Base-by-base conservation (phyloP, 1,140 invertebrate genomes). In the Drosophila bocqueti region DNA sequence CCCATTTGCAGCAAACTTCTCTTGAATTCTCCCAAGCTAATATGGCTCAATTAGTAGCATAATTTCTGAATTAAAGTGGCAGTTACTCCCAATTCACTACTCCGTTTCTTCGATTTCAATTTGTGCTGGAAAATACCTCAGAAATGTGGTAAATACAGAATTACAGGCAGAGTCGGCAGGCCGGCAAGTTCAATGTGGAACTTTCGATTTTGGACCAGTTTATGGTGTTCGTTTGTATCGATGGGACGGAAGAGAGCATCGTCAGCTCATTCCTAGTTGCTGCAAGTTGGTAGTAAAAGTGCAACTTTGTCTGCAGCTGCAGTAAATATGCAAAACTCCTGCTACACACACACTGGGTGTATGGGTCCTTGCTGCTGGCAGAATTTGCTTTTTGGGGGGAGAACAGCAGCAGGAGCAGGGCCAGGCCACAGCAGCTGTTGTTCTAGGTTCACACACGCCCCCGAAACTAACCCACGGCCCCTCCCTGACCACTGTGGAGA, bases 191-290 rank as follows among this genome's bases (percentile, higher is more conserved):
- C 80, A 76, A 78, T 89, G 54, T 57, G 61, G 38, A 83, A 86
- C 84, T 86, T 86, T 86, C 83, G 84, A 86, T 86, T 86, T 86
- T 86, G 64, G 42, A 73, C 59, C 67, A 76, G 75, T 82, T 86
- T 81, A 79, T 50, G 66, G 45, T 42, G 15, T 34, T 40, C 24
- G 15, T 11, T 49, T 24, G 47, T 29, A 49, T 49, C 43, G 69
- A 18, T 21, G 31, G 21, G 29, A 54, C 16, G 36, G 49, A 7
- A 29, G 42, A 21, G 61, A 52, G 61, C 55, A 72, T 42, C 68
- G 74, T 77, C 79, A 74, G 80, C 76, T 69, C 62, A 61, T 63
- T 82, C 59, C 55, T 29, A 71, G 69, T 66, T 79, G 71, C 76
- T 34, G 36, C 21, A 40, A 52, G 54, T 59, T 72, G 83, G 55